phyloP scores from a whole-genome alignment of 2,888 invertebrate species.

The Linnaemya tessellans region DNA sequence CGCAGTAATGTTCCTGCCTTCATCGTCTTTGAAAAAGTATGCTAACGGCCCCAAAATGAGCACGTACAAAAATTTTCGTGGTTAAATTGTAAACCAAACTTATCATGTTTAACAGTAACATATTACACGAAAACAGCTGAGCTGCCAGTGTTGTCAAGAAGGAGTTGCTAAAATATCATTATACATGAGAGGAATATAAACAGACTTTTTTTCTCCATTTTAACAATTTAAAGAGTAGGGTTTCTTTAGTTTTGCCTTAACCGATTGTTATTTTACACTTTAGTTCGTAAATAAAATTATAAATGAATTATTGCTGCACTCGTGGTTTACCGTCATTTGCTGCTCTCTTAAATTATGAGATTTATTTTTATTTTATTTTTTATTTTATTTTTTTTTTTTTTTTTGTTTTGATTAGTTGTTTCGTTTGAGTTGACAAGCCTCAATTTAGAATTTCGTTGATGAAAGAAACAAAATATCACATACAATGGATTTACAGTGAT shows the following conservation, averaged over 20 bases:
- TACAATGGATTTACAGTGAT: slow-evolving; percentile 36
- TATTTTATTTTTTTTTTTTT: neutral
- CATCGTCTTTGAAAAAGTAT: too few species aligned
- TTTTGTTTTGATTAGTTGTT: slow-evolving; percentile 50
- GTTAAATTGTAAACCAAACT: too few species aligned
- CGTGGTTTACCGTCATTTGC: slow-evolving; percentile 17
- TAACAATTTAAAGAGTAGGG: neutral
- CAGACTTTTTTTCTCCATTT: too few species aligned
- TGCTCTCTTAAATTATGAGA: slow-evolving; percentile 49
- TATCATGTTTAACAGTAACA: too few species aligned
- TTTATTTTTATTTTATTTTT: slow-evolving; percentile 1
- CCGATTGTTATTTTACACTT: slow-evolving; percentile 5
- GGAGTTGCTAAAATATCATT: too few species aligned
- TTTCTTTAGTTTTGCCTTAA: neutral
- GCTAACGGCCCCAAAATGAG: too few species aligned
- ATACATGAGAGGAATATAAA: too few species aligned
- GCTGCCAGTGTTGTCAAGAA: too few species aligned
- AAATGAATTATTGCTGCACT: neutral
- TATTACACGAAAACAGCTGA: too few species aligned
- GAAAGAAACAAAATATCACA: slow-evolving; percentile 18
- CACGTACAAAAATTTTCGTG: too few species aligned
- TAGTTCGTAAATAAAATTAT: slow-evolving; percentile 15
- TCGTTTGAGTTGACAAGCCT: slow-evolving; percentile 57
- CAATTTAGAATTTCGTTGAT: slow-evolving; percentile 55
- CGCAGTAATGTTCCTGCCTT: too few species aligned